phyloP scores from a whole-genome alignment of 2,113 vertebrate species.

The Phylloscopus trochiloides region DNA sequence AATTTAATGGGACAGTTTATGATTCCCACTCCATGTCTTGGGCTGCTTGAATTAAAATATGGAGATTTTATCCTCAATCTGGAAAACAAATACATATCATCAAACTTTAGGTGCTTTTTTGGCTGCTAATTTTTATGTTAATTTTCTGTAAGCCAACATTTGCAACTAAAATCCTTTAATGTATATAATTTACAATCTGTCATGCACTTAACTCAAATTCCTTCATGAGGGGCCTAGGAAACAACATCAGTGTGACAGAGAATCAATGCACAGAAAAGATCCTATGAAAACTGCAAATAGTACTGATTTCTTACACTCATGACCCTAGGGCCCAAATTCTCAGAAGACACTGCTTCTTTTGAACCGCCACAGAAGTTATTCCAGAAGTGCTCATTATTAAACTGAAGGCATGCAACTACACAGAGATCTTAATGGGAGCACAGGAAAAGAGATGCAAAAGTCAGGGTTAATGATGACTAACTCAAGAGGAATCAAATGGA shows the following conservation, averaged over 20 bases:
- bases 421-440: neutral
- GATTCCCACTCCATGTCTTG: neutral
- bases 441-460: neutral
- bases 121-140: neutral
- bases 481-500: neutral
- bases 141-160: neutral
- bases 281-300: neutral
- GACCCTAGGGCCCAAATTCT: neutral
- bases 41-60: neutral
- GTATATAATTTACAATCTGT: neutral
- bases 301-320: neutral
- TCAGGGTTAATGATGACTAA: neutral
- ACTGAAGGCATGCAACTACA: neutral
- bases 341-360: neutral
- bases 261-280: neutral
- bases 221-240: neutral
- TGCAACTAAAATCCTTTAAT: neutral
- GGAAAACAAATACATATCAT: neutral
- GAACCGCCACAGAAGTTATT: neutral
- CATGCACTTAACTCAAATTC: neutral
- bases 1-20: neutral
- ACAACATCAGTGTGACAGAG: neutral
- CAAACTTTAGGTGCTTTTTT: neutral
- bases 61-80: neutral
- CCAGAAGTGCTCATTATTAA: neutral